phyloP scores from a whole-genome alignment of 2,888 invertebrate species.

The Auanema freiburgensis region DNA sequence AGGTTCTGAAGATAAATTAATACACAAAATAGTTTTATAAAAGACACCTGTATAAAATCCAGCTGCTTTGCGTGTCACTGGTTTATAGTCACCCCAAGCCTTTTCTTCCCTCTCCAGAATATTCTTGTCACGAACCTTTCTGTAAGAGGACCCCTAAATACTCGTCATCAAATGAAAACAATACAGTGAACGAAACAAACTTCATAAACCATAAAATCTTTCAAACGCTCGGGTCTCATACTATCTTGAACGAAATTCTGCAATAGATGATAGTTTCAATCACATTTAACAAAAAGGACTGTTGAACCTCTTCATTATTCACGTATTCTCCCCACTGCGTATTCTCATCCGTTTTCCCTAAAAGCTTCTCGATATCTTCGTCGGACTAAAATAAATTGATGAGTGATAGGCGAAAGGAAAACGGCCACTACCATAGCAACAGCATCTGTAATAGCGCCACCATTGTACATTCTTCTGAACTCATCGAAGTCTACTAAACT shows the following conservation, averaged over 20 bases:
- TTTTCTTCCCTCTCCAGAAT: no score
- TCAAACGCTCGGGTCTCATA: constrained; percentile 20
- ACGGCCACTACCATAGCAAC: constrained; percentile 9
- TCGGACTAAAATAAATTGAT: constrained; percentile 16
- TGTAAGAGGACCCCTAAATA: no score
- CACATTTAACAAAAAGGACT: background rate
- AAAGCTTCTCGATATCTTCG: constrained; percentile 14
- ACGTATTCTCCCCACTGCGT: constrained; percentile 25
- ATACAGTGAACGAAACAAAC: background rate
- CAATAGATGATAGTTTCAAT: background rate
- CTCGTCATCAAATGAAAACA: no score
- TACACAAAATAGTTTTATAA: no score
- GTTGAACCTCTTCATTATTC: background rate
- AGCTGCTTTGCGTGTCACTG: no score
- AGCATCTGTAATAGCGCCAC: constrained; percentile 8
- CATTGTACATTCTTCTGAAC: no score
- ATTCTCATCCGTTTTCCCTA: constrained; percentile 23
- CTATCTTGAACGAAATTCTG: constrained; percentile 11
- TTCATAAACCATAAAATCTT: constrained; percentile 21
- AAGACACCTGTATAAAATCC: no score
- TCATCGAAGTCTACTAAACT: no score
- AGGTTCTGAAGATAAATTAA: no score
- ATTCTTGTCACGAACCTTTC: no score
- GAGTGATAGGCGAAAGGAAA: background rate
- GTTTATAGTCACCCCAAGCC: no score